phyloP scores from a whole-genome alignment of 2,113 vertebrate species.

The Oreochromis aureus region DNA sequence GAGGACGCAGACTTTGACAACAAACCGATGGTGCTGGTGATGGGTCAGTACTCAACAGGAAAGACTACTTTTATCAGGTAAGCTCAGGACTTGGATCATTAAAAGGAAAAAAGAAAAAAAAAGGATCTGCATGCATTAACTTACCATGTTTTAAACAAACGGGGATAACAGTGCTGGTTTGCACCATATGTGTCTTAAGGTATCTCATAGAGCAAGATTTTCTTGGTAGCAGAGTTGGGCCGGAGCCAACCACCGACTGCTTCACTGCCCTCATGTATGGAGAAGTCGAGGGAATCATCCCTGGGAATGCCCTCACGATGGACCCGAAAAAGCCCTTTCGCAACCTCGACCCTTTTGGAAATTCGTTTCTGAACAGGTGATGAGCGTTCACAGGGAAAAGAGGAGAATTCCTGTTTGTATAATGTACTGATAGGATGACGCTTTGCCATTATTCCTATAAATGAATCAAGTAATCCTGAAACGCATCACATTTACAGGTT shows the following conservation, averaged over 20 bases:
- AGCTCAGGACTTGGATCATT: neutral
- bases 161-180: neutral
- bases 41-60: constrained; percentile 87
- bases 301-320: constrained; percentile 83
- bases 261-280: constrained; percentile 89
- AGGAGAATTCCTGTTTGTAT: neutral
- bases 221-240: constrained; percentile 82
- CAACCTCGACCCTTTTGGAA: constrained; percentile 85
- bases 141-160: neutral
- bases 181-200: constrained; percentile 29
- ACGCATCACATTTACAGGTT: constrained; percentile 60
- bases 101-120: neutral
- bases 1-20: constrained; percentile 87
- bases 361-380: constrained; percentile 86
- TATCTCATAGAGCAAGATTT: constrained; percentile 88
- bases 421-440: neutral
- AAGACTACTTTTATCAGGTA: constrained; percentile 88
- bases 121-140: neutral
- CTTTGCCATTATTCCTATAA: neutral
- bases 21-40: constrained; percentile 89
- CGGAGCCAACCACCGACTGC: constrained; percentile 87
- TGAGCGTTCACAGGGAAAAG: neutral
- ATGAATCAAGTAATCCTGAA: neutral
- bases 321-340: constrained; percentile 87
- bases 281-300: constrained; percentile 70